These are phyloP conservation scores for Troides oblongomaculatus DNA, from an alignment of 2,888 invertebrate genomes.

Conservation along the genomic window DNA sequence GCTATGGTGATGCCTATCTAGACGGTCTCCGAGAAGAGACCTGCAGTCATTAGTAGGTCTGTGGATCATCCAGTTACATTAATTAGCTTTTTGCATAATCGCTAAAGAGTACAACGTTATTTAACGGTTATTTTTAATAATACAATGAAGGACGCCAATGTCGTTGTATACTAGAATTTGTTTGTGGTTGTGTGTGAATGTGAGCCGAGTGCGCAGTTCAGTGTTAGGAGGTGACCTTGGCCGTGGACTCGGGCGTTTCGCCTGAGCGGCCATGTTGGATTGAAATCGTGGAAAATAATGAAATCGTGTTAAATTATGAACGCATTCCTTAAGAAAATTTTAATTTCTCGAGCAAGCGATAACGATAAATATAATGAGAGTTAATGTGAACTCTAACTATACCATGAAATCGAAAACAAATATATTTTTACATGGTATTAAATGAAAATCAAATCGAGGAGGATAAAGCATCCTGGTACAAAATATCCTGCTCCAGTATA, in stretches of 20 bases:
- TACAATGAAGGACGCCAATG: background rate
- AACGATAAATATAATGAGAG: background rate
- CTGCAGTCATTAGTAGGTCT: too few relatives aligned
- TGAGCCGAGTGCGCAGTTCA: constrained; percentile 63
- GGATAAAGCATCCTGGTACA: too few relatives aligned
- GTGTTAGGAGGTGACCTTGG: constrained; percentile 74
- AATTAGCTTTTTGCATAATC: background rate
- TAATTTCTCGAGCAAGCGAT: constrained; percentile 13
- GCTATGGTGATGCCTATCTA: too few relatives aligned
- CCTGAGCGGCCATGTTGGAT: constrained; percentile 70
- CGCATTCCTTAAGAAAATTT: constrained; percentile 41
- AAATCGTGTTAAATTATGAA: constrained; percentile 65
- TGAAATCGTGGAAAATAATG: constrained; percentile 62
- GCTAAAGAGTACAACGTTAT: background rate
- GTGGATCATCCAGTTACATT: background rate
- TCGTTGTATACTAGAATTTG: constrained; percentile 13
- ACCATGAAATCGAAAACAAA: background rate
- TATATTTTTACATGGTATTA: too few relatives aligned
- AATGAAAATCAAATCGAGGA: too few relatives aligned
- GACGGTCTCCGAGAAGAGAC: too few relatives aligned
- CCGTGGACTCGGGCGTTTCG: constrained; percentile 75
- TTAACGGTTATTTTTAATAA: constrained; percentile 10
- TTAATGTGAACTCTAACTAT: background rate
- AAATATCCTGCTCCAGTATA: too few relatives aligned
- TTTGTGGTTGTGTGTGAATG: constrained; percentile 33